These are phyloP conservation scores for Lamellibrachia columna DNA, from an alignment of 2,888 invertebrate species.

Conservation along the genomic window DNA sequence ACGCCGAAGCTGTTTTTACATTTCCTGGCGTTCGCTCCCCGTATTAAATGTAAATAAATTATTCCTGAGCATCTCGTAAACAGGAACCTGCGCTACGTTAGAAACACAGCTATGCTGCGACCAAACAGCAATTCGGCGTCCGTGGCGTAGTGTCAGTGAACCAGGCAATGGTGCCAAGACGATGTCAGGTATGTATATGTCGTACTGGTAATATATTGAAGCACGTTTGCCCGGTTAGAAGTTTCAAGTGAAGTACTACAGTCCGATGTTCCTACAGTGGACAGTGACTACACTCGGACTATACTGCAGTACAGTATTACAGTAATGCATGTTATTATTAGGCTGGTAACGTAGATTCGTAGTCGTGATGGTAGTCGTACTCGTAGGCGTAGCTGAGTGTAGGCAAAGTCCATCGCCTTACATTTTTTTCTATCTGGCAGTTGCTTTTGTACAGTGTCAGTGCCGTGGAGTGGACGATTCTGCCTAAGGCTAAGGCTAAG, in stretches of 20 bases:
- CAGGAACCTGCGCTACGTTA: neutral
- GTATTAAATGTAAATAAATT: constrained; percentile 6
- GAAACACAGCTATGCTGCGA: neutral
- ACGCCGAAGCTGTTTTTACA: neutral
- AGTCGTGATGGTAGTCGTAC: neutral
- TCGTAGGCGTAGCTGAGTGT: neutral
- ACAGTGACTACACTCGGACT: too few species aligned
- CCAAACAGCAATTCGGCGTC: neutral
- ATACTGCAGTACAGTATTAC: neutral
- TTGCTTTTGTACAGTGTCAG: too few species aligned
- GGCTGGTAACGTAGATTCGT: neutral
- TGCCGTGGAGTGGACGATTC: too few species aligned
- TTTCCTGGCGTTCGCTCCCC: constrained; percentile 11
- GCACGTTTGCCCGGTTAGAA: neutral
- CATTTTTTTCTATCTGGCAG: too few species aligned
- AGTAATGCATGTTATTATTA: neutral
- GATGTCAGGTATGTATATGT: constrained; percentile 6
- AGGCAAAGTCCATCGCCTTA: too few species aligned
- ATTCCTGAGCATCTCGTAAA: neutral
- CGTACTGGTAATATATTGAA: neutral
- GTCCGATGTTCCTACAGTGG: too few species aligned
- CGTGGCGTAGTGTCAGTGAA: neutral
- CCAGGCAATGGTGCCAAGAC: neutral
- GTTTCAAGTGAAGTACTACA: too few species aligned
- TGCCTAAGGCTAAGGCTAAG: too few species aligned